A percentile compares a stretch with the other conserved stretches of the same genome.
Conservation (phyloP, 2,797 vertebrate species). For the Diglossa cyanea region DNA sequence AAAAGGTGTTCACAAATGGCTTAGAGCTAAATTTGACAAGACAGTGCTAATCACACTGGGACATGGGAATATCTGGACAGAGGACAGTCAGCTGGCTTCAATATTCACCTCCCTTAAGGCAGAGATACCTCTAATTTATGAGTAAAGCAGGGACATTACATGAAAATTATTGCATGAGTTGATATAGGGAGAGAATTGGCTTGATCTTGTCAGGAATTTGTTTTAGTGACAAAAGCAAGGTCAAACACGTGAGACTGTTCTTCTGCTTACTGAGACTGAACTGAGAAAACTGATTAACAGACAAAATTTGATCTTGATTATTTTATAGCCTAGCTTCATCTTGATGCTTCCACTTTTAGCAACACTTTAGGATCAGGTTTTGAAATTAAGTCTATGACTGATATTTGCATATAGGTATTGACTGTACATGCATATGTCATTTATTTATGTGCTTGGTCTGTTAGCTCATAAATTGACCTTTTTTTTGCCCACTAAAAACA, state of each 20-base stretch:
- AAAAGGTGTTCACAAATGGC: conserved; percentile 78
- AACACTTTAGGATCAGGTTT: not conserved
- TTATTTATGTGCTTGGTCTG: not conserved
- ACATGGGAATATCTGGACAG: conserved; percentile 75
- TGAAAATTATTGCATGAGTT: not conserved
- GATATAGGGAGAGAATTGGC: not conserved
- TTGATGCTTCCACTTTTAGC: not conserved
- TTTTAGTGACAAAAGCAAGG: not conserved
- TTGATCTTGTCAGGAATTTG: not conserved
- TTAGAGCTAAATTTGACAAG: conserved; percentile 78
- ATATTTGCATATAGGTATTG: not conserved
- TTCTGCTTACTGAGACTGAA: not conserved
- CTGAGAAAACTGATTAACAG: not conserved
- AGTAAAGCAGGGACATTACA: not conserved
- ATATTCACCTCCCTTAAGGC: not conserved
- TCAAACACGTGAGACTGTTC: not conserved
- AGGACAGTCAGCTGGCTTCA: conserved; percentile 36
- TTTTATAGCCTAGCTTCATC: not conserved
- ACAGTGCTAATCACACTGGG: conserved; percentile 74
- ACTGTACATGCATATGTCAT: not conserved
- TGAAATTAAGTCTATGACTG: not conserved
- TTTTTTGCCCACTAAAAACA: not conserved
- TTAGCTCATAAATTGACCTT: not conserved
- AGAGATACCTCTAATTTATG: not conserved
- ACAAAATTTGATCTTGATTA: not conserved